A percentile compares a stretch with the other conserved stretches of the same genome.
Conservation (phyloP, 2,888 invertebrate species). For the Tinea pellionella region DNA sequence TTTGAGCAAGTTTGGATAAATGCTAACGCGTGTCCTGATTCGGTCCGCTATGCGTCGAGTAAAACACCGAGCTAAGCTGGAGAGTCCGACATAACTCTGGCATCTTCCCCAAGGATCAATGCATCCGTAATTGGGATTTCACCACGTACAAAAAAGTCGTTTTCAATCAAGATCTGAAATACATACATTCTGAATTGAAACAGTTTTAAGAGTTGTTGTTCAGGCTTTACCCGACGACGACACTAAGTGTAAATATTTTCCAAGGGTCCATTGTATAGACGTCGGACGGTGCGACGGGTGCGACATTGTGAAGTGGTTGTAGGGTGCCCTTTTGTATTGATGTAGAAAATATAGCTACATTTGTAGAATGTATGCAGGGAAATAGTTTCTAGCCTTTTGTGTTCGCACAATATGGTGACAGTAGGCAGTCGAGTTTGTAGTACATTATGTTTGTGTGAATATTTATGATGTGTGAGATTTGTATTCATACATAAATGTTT, state of each 20-base stretch:
- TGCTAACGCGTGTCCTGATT: too few relatives aligned
- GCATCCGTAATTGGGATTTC: too few relatives aligned
- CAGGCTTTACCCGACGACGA: background rate
- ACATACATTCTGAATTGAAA: background rate
- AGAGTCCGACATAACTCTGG: too few relatives aligned
- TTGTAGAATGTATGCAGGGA: background rate
- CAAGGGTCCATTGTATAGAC: constrained; percentile 11
- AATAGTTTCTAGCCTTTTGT: constrained; percentile 8
- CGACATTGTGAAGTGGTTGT: constrained; percentile 10
- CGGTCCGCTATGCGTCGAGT: too few relatives aligned
- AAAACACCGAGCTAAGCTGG: too few relatives aligned
- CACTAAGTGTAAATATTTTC: constrained; percentile 12
- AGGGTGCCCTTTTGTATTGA: constrained; percentile 8
- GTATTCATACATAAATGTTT: background rate
- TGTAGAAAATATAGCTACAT: constrained; percentile 6
- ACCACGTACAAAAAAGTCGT: too few relatives aligned
- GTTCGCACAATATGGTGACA: constrained; percentile 4
- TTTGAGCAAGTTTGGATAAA: too few relatives aligned
- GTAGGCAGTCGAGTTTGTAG: constrained; percentile 4
- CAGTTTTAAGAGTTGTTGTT: background rate
- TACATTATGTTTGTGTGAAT: constrained; percentile 8
- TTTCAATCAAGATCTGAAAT: background rate
- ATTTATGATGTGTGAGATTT: constrained; percentile 1
- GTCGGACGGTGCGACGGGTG: background rate
- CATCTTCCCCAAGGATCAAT: too few relatives aligned